Conservation (phyloP, 2,797 vertebrate genomes). For the Capromys pilorides region DNA sequence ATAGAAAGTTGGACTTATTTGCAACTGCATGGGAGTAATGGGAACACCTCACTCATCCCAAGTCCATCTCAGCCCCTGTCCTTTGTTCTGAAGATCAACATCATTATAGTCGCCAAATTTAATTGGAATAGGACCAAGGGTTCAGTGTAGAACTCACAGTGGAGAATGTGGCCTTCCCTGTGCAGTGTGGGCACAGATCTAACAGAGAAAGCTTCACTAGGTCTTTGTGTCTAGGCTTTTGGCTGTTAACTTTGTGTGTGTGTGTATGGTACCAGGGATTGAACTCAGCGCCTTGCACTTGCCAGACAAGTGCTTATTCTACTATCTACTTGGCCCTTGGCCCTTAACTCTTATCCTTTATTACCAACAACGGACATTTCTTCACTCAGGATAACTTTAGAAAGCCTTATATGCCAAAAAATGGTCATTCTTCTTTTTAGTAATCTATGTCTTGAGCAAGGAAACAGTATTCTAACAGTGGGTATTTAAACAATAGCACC, state of each 20-base stretch:
- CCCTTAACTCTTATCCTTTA: not conserved
- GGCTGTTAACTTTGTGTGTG: too few species aligned
- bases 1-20: not conserved
- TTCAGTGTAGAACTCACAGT: not conserved
- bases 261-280: too few species aligned
- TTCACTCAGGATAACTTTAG: conserved; percentile 40
- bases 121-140: not conserved
- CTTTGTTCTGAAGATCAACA: conserved; percentile 2
- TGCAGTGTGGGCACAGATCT: not conserved
- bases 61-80: not conserved
- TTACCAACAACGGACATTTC: not conserved
- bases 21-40: conserved; percentile 27
- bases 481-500: conserved; percentile 22
- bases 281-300: too few species aligned
- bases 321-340: not conserved
- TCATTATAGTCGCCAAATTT: not conserved
- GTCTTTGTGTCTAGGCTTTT: not conserved
- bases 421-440: not conserved
- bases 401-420: conserved; percentile 15
- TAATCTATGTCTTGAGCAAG: not conserved
- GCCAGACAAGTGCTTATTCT: too few species aligned
- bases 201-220: not conserved
- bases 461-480: not conserved
- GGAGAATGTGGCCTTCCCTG: not conserved
- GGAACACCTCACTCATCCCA: not conserved